Percentiles rank a stretch among this genome's conserved stretches.
Evolutionary conservation across 2,797 vertebrate species (phyloP).

Genomic region (Alauda arvensis): DNA sequence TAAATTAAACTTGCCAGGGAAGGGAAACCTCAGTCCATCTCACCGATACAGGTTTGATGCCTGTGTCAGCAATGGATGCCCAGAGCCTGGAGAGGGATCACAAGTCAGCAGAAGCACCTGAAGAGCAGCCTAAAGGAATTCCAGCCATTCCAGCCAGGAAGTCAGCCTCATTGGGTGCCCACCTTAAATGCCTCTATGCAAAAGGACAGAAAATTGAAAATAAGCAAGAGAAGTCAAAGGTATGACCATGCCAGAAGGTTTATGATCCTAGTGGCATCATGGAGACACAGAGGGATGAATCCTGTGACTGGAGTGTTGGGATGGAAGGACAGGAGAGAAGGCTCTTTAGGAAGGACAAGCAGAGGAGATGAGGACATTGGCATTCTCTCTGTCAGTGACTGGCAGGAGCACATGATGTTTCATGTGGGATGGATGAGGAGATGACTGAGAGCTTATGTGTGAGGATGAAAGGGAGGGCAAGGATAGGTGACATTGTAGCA

Average conservation of each 20-base stretch:
- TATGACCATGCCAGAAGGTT: not conserved
- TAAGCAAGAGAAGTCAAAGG: not conserved
- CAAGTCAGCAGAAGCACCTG: not conserved
- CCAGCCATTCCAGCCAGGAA: not conserved
- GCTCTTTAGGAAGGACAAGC: not conserved
- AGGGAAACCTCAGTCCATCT: not conserved
- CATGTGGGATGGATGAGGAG: not conserved
- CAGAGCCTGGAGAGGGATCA: not conserved
- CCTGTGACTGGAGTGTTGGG: not conserved
- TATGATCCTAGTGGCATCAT: not conserved
- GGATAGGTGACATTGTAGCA: no score
- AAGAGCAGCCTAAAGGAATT: not conserved
- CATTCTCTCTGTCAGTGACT: not conserved
- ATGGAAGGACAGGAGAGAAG: not conserved
- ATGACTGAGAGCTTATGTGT: not conserved
- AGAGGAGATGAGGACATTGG: accelerated
- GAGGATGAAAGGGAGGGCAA: not conserved
- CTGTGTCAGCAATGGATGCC: not conserved
- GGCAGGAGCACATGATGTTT: accelerated
- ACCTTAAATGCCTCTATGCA: not conserved
- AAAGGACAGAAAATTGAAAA: not conserved
- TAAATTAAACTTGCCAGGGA: not conserved
- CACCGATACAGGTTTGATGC: not conserved
- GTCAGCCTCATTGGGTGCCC: not conserved
- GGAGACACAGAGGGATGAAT: not conserved